Evolutionary conservation across 2,888 invertebrate species (phyloP), one percentile per base, ranked within the genome.

Genomic region (Crossocerus cetratus): DNA sequence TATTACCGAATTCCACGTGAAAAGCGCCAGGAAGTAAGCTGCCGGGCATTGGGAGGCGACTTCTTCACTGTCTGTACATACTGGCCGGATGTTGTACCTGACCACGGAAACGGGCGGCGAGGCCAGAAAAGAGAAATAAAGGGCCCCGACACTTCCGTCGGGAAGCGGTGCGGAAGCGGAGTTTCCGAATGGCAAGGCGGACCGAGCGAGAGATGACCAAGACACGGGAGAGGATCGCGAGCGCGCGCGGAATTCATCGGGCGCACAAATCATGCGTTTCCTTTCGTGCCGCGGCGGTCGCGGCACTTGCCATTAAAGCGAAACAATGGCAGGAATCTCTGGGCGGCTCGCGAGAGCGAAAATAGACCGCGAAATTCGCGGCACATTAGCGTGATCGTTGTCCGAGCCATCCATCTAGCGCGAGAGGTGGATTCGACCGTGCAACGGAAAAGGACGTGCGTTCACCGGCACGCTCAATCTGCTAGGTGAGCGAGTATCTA

Each of bases 201-300:
- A 20, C 4, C 65, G 13, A n/a, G 14, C 22, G 4, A 2, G 20
- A 49, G 60, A 45, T 65, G 45, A 16, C 32, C 58, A 53, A 45
- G 67, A 21, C n/a, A 49, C 11, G 54, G n/a, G n/a, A n/a, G n/a
- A n/a, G n/a, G 57, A 22, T 58, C 23, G n/a, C n/a, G 20, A 57
- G 22, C 62, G 45, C 55, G 32, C 32, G 11, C n/a, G 23, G 49
- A 65, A 45, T 54, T 13, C n/a, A 18, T 13, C 32, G 32, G 32
- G 21, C 20, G 18, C 18, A 55, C 49, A 32, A 3, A 59, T 42
- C 8, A n/a, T 57, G 32, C n/a, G 23, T 57, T 22, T 3, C 43
- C 14, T 32, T 32, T 32, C 32, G 32, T n/a, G 20, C 22, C 44
- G 57, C 13, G 18, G 13, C 22, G 45, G 20, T 21, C 44, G 57